These are phyloP conservation scores for Sarcoramphus papa DNA, from an alignment of 2,797 vertebrate species.

Conservation along the genomic window DNA sequence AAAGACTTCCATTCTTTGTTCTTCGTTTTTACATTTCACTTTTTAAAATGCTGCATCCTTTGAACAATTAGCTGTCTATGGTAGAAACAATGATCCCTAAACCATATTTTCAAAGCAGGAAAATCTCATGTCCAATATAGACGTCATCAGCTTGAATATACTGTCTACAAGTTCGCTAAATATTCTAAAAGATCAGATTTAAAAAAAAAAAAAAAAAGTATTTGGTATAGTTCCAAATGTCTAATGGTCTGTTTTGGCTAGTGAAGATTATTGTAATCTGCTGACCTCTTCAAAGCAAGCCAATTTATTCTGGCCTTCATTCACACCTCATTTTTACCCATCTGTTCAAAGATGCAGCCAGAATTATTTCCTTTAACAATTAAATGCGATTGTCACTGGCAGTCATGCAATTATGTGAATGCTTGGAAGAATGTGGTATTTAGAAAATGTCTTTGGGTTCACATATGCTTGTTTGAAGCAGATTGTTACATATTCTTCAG, in stretches of 20 bases:
- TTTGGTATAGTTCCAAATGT: neutral
- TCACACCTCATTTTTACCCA: conserved; percentile 9
- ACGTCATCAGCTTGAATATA: neutral
- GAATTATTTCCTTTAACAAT: conserved; percentile 21
- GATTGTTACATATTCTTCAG: conserved; percentile 46
- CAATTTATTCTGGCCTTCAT: conserved; percentile 22
- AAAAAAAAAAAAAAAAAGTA: neutral
- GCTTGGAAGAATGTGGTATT: conserved; percentile 21
- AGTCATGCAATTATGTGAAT: conserved; percentile 1
- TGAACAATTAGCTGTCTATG: neutral
- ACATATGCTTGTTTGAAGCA: conserved; percentile 51
- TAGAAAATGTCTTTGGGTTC: conserved; percentile 50
- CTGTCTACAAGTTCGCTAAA: neutral
- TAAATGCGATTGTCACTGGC: neutral
- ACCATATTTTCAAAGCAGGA: neutral
- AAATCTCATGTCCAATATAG: neutral
- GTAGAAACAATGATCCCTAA: neutral
- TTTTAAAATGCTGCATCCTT: neutral
- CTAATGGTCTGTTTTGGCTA: conserved; percentile 27
- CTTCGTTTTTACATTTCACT: neutral
- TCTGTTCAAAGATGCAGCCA: conserved; percentile 30
- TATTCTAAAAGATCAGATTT: neutral
- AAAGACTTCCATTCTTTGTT: neutral
- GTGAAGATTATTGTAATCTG: conserved; percentile 31
- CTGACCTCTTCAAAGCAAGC: conserved; percentile 28